Evolutionary conservation across 2,113 vertebrate genomes (phyloP), one percentile per base, ranked within the genome.

Genomic region (Zosterops pallidus): DNA sequence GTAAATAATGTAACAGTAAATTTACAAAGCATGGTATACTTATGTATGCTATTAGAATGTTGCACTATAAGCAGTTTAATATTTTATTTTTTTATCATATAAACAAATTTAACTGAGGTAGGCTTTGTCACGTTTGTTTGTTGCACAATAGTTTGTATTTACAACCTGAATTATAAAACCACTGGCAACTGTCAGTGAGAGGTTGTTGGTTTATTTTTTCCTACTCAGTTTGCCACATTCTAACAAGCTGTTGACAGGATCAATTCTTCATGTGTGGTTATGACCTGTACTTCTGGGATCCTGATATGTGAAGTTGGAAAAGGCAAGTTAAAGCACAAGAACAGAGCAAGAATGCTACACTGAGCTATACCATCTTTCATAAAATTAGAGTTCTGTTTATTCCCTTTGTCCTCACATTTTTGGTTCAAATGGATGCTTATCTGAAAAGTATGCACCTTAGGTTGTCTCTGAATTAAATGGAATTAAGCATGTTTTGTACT

Each of bases 1-100:
- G 94, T 96, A 89, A 92, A 96, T 92, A 87, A 44, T 77, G 64
- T 86, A 81, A 78, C 69, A 25, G 83, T 86, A 56, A 80, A 39
- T 75, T 92, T 94, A 96, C 93, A 57, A 92, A 95, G 97, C 98
- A 98, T 97, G 97, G 90, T 87, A 76, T 94, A 96, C 93, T 92
- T 81, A 60, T 2, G 55, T 97, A 68, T 93, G 93, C 65, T 91
- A 92, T 88, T 94, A 83, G 83, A 97, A 95, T 63, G 80, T 97
- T 95, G 96, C 97, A 92, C 96, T 95, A 96, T 49, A 65, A 91
- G 95, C 94, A 90, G 94, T 97, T 97, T 76, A 90, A 86, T 95
- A 89, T 88, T 95, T 96, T 96, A 85, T 92, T 97, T 97, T 97
- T 97, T 90, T 96, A 97, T 94, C 87, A 52, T 86, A 87, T 86